Base-by-base conservation (phyloP, 2,888 invertebrate genomes). In the Hypolimnas misippus region DNA sequence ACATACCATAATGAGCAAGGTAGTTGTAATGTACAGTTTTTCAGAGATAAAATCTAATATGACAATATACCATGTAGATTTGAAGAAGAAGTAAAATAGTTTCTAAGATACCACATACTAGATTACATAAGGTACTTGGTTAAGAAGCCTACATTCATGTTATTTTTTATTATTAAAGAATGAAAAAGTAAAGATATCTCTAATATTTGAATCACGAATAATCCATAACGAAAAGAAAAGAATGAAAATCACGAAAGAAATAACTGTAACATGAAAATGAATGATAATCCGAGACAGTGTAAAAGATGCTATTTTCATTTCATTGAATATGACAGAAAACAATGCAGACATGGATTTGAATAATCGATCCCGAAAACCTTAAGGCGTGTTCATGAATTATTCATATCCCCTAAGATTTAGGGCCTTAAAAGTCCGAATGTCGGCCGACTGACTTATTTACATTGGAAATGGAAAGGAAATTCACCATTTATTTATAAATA, bases 321-420 rank as follows among this genome's bases (percentile, higher is more conserved):
- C 38, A 31, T 46, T 29, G 16, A 55, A 55, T 55, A 40, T 55
- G 31, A 55, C 42, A 21, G 55, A 60, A 61, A 55, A 55, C 21
- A 50, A 55, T 50, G 42, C 33, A 55, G 19, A 40, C 40, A 50
- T 51, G 42, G 50, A 55, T 61, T 29, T 61, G 61, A 61, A 61
- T 61, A 61, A 50, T 61, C 55, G 55, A 61, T 61, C 42, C 21
- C 44, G 63, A 57, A 61, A 66, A 59, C 65, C 61, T 64, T 62
- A 64, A 64, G 63, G 66, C 66, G 29, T 61, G 50, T 67, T 69
- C 68, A 69, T 69, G 68, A 69, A 69, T 69, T 67, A 69, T 69
- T 65, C 60, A 68, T 46, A 52, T 51, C 42, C 35, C 25, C 57
- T 53, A 63, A 69, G 68, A 69, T 69, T 66, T 69, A 69, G 58